Evolutionary conservation across 2,888 invertebrate genomes (phyloP), one percentile per base, ranked within the genome.

Genomic region (Neocrepidodera transversa): DNA sequence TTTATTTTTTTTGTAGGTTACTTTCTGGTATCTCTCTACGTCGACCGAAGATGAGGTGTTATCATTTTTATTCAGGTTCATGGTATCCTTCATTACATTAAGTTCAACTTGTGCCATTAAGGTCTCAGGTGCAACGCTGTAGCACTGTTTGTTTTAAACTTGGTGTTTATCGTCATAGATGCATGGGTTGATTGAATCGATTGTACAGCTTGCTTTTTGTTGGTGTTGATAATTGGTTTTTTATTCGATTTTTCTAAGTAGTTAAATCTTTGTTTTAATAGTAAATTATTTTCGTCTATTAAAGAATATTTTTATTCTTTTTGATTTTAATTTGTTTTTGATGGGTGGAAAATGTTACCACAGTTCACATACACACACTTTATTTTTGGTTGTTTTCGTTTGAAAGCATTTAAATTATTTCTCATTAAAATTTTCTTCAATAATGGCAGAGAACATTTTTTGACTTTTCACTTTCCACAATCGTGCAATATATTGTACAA

Each of bases 341-440:
- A 54, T 11, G 10, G 1, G 16, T 45, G 47, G 23, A 32, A 48
- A 23, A 35, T 16, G 32, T 47, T 23, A 14, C 47, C 54, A 47
- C 54, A 54, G 2, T 36, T 16, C 16, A 54, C n/a, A n/a, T n/a
- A n/a, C 38, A 47, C 54, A 54, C 5, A 54, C 36, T 54, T 32
- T 30, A 17, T 28, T 43, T 45, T 54, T 47, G 20, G n/a, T 54
- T 36, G 26, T 14, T 23, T 54, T 54, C 13, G 11, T 47, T 23
- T 54, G 54, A 23, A 45, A 54, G 16, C 54, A 54, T 35, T 47
- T 54, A 26, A 54, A 45, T 20, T 16, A 5, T 23, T 54, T 54
- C 23, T 36, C 43, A 26, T 23, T 40, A 10, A 28, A 28, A 3
- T 51, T 40, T 14, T 40, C 42, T 16, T 17, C 18, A 30, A 14